Evolutionary conservation across 1,140 invertebrate genomes (phyloP), one percentile per base, ranked within the genome.

Genomic region (Chironomus tepperi): DNA sequence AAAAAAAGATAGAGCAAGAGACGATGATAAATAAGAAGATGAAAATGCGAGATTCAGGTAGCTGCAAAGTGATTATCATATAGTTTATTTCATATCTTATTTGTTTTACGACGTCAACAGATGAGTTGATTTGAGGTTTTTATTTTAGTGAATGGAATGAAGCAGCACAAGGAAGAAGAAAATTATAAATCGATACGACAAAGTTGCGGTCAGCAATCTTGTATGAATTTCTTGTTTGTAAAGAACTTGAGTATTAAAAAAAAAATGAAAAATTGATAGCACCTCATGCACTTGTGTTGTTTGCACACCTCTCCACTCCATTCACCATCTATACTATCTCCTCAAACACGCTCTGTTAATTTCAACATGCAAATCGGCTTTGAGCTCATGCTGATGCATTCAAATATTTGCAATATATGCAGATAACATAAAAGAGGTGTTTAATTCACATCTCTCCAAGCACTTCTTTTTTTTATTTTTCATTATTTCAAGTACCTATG

Each of bases 361-460:
- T 57, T 15, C 10, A 57, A 57, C 47, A 57, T 57, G 47, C 47
- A 57, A 57, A 57, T 57, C 47, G 47, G 47, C 47, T 57, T 57
- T 57, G 47, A 57, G 47, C 47, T 57, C 47, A 57, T 57, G 47
- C 47, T 57, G 47, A 57, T 57, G 47, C 47, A 57, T 57, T 57
- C n/a, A 57, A 57, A 57, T 57, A 57, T 57, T 57, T 57, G 47
- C 47, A 57, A 57, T 57, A n/a, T 57, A 57, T 57, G 47, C 47
- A 57, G 47, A 57, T 57, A 57, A 57, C 47, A 57, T 57, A 57
- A 57, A 57, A 57, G 47, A 57, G 47, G 47, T 57, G 47, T 57
- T 57, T 57, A 57, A 57, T 57, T 57, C 47, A n/a, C 47, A n/a
- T 57, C 47, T 57, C 43, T 47, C 43, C 47, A 57, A n/a, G 47